Evolutionary conservation across 2,888 invertebrate genomes (phyloP), one percentile per base, ranked within the genome.

Genomic region (Crepidodera aurea): DNA sequence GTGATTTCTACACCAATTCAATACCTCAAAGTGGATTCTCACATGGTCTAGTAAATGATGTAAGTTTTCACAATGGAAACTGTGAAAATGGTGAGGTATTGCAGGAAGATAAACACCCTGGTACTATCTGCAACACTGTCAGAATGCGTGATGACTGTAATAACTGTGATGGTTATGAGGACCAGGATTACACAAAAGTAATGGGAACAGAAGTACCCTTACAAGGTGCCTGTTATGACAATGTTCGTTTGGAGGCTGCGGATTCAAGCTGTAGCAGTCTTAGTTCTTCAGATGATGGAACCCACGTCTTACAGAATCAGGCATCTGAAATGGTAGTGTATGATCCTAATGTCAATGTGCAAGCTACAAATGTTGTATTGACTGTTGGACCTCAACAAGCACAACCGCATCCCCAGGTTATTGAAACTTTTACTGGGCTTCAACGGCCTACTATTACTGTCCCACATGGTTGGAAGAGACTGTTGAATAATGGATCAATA

Each of bases 401-500:
- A 46, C 66, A 63, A 25, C 66, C 65, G 13, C 71, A 72, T 59
- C 29, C 58, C 25, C 63, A 65, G 50, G 34, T 66, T 39, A 55
- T 65, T 51, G 67, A 68, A 77, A 77, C 70, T 76, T 77, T 71
- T 37, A 37, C 56, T 60, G 44, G 55, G 12, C 60, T 66, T 22
- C 73, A 72, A 60, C 69, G 66, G 50, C 66, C 69, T 32, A 68
- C 73, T 62, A 74, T 80, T 74, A 75, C 86, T 73, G 88, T 91
- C 75, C 91, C 92, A 70, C 87, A 86, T 74, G 91, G 92, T 68
- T 93, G 92, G 92, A 90, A 89, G 80, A 85, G 93, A 77, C 83
- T 89, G 71, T 83, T 87, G 73, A 87, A 86, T 77, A 88, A 89
- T 80, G 89, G 89, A 72, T 85, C 86, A 80, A 85, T 92, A 80